Evolutionary conservation across 1,140 invertebrate species (phyloP), one percentile per base, ranked within the genome.

Genomic region (Pectinophora gossypiella): DNA sequence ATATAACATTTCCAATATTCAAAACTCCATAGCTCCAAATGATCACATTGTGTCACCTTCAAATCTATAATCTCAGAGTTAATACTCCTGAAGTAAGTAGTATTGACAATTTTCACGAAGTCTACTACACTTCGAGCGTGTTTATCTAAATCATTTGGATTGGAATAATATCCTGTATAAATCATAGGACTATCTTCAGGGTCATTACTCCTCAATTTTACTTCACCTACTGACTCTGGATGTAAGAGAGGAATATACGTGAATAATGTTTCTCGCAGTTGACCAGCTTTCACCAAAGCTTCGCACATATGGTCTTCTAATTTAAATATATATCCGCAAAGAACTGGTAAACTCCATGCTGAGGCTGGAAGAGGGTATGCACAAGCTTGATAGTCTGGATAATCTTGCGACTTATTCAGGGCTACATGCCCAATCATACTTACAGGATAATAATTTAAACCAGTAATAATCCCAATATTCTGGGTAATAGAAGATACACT

Each of bases 161-260:
- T 91, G 1, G 91, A 88, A 54, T 97, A 93, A 64, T 97, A 98
- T 64, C 95, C 96, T 0, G 96, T 94, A 72, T 96, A 93, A 46
- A 99, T 95, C 2, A 95, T 84, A 0, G 98, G 97, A 67, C 94
- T 92, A 53, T 95, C 93, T 51, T 93, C 92, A 0, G 97, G 97
- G 81, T 97, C 93, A 7, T 89, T 91, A 48, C 91, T 94, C 7
- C 92, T 85, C 1, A 98, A 72, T 51, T 90, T 91, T 7, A 98
- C 93, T 4, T 89, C 79, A 1, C 97, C 97, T 53, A 88, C 89
- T 49, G 94, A 96, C 48, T 90, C 90, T 0, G 95, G 95, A 40
- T 96, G 88, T 10, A 98, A 70, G 19, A 96, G 74, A 87, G 95
- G 93, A 0, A 96, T 94, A 15, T 95, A 90, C 0, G 96, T 89